A percentile compares a stretch with the other conserved stretches of the same genome.
Conservation (phyloP, 2,888 invertebrate genomes). For the Hirtodrosophila trivittata region DNA sequence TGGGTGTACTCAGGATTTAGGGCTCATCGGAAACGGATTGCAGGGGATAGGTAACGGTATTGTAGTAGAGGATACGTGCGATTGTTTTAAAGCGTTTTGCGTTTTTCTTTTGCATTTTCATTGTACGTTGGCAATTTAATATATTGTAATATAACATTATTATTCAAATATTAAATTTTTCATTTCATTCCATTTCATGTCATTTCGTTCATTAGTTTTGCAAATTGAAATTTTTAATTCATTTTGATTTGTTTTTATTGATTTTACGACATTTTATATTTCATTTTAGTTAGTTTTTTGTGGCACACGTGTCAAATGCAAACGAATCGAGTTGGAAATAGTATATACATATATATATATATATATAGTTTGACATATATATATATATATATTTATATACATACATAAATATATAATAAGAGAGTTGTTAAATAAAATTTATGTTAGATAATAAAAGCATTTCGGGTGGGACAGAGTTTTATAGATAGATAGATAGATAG, state of each 20-base stretch:
- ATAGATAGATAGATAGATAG: constrained; percentile 25
- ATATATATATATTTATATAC: constrained; percentile 63
- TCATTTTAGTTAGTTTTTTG: constrained; percentile 17
- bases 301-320: constrained; percentile 67
- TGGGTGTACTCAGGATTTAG: constrained; percentile 49
- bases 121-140: constrained; percentile 48
- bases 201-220: constrained; percentile 35
- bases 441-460: constrained; percentile 73
- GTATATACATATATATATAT: constrained; percentile 51
- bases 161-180: constrained; percentile 16
- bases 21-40: constrained; percentile 78
- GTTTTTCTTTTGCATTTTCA: constrained; percentile 82
- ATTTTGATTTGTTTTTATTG: constrained; percentile 9
- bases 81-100: constrained; percentile 83
- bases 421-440: constrained; percentile 71
- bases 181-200: constrained; percentile 17
- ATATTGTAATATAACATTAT: constrained; percentile 31
- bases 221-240: constrained; percentile 26
- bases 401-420: constrained; percentile 68
- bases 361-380: constrained; percentile 60
- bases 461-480: constrained; percentile 56
- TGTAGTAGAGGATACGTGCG: constrained; percentile 83
- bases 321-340: constrained; percentile 67
- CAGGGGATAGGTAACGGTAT: constrained; percentile 81
- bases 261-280: neutral